These are phyloP conservation scores for Zenarchopterus dispar DNA, from an alignment of 2,797 vertebrate species.

Conservation along the genomic window DNA sequence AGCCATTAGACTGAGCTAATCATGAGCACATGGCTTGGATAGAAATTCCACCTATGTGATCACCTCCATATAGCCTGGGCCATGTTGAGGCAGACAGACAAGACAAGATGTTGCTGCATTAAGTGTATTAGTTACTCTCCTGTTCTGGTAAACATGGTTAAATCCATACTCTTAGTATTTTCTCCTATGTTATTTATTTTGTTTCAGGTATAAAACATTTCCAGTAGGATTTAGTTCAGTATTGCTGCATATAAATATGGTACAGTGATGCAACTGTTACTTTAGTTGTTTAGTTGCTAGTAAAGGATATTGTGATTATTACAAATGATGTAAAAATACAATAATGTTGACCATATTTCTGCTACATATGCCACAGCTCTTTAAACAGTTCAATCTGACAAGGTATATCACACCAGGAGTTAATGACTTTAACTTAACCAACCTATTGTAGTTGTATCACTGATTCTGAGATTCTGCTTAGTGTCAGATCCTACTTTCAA, in stretches of 20 bases:
- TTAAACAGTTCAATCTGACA: too few relatives aligned
- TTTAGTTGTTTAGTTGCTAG: not conserved
- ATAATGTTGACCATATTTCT: too few relatives aligned
- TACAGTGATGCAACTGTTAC: not conserved
- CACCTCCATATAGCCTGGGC: slow-evolving; percentile 25
- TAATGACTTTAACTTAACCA: slow-evolving; percentile 9
- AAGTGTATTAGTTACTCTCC: slow-evolving; percentile 3
- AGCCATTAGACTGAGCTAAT: slow-evolving; percentile 49
- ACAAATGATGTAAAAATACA: too few relatives aligned
- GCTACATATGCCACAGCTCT: too few relatives aligned
- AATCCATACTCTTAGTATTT: not conserved
- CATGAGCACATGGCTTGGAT: slow-evolving; percentile 42
- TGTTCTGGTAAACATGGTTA: not conserved
- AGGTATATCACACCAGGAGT: not conserved
- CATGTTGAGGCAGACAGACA: slow-evolving; percentile 28
- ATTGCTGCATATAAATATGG: not conserved
- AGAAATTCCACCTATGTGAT: slow-evolving; percentile 54
- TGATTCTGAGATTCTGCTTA: slow-evolving; percentile 1
- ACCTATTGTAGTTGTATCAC: slow-evolving; percentile 1
- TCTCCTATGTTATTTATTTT: not conserved
- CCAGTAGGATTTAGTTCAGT: too few relatives aligned
- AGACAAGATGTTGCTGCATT: slow-evolving; percentile 20
- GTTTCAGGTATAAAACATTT: too few relatives aligned
- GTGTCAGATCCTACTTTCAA: slow-evolving; percentile 15
- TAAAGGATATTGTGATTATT: too few relatives aligned